Conservation (phyloP, 2,888 invertebrate genomes). For the Acanthacorydalis orientalis region DNA sequence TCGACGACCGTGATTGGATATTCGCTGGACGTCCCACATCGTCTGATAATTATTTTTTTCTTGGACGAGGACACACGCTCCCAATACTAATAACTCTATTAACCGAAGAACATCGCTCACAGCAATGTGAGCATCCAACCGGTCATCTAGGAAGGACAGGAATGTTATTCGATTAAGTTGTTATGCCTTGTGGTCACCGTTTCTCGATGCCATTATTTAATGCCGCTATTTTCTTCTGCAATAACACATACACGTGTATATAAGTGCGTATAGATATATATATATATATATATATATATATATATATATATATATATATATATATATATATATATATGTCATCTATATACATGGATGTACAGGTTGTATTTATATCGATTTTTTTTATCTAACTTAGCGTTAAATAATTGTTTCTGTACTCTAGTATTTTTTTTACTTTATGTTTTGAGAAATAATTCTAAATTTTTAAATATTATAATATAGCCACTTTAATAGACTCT, state of each 20-base stretch:
- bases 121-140: too few relatives aligned
- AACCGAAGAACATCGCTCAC: background rate
- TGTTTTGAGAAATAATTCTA: too few relatives aligned
- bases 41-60: background rate
- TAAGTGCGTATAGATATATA: background rate
- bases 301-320: background rate
- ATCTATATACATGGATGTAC: too few relatives aligned
- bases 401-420: too few relatives aligned
- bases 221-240: background rate
- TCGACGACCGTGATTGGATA: background rate
- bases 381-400: too few relatives aligned
- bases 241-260: background rate
- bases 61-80: background rate
- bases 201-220: background rate
- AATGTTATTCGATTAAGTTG: background rate
- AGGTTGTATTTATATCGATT: too few relatives aligned
- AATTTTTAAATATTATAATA: too few relatives aligned
- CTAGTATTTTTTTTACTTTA: too few relatives aligned
- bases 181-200: background rate
- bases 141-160: background rate
- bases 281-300: background rate
- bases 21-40: background rate
- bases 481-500: too few relatives aligned
- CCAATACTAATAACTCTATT: constrained; percentile 4
- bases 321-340: background rate